Evolutionary conservation across 2,113 vertebrate species (phyloP).

Genomic region (Petrocephalus microphthalmus): DNA sequence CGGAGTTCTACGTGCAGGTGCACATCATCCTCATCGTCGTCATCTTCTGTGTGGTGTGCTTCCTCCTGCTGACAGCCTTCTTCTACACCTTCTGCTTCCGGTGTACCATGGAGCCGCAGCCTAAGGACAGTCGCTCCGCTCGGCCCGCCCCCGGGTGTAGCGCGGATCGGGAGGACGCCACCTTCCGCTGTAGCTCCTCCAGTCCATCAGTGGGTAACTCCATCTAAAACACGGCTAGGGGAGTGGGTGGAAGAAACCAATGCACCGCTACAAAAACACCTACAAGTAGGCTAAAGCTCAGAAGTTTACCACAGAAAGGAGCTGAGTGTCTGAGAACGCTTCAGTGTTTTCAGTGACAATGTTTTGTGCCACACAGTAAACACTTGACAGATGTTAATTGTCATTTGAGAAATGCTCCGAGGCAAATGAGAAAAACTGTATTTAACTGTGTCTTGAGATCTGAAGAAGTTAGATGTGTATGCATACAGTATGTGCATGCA

Average conservation of each 20-base stretch:
- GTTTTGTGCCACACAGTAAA: not conserved
- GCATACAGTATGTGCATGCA: no score
- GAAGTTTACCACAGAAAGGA: not conserved
- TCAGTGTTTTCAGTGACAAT: not conserved
- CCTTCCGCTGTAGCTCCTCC: slow-evolving; percentile 53
- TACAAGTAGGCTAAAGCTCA: not conserved
- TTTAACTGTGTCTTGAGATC: no score
- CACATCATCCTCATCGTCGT: slow-evolving; percentile 50
- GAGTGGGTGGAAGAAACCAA: not conserved
- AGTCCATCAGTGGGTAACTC: slow-evolving; percentile 48
- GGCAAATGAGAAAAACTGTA: no score
- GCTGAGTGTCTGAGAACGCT: not conserved
- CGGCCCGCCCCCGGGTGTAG: slow-evolving; percentile 17
- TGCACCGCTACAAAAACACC: not conserved
- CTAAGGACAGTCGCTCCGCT: slow-evolving; percentile 27
- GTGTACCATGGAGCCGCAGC: slow-evolving; percentile 38
- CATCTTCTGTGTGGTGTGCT: slow-evolving; percentile 55
- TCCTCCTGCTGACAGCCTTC: slow-evolving; percentile 56
- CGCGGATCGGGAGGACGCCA: slow-evolving; percentile 55
- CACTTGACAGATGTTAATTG: not conserved
- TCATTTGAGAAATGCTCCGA: no score
- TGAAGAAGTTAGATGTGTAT: no score
- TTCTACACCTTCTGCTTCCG: slow-evolving; percentile 59
- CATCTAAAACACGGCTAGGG: slow-evolving; percentile 36
- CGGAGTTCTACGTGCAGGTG: slow-evolving; percentile 36